Evolutionary conservation across 2,113 vertebrate genomes (phyloP), one percentile per base, ranked within the genome.

Genomic region (Neogobius melanostomus): DNA sequence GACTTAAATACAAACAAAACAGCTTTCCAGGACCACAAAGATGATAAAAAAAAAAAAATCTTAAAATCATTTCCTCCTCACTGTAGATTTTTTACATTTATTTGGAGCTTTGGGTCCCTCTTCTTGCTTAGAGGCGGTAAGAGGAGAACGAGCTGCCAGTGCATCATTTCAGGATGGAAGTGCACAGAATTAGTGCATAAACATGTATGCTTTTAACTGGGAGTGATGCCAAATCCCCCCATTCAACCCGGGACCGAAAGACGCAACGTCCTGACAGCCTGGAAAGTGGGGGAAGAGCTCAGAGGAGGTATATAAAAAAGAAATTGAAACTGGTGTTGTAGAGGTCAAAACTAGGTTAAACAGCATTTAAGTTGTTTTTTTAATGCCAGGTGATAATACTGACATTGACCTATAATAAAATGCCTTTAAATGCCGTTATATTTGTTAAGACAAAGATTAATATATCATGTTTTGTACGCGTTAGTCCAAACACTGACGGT

Each of bases 251-350:
- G 81, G 83, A 90, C 78, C 73, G 71, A 86, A 80, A 78, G 77
- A 90, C 77, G 81, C 87, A 84, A 75, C 86, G 85, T 86, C 85
- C 82, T 89, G 88, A 89, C 87, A 89, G 91, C 88, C 89, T 85
- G 80, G 77, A 83, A 86, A 80, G 71, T 71, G 72, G 66, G 73
- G 42, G 44, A 56, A 69, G 48, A 11, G 47, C 50, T 51, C 46
- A 11, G 56, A 48, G 43, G 74, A 76, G 50, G 21, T 69, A 5
- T 36, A 70, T 62, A 45, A 50, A 48, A 2, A 73, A 66, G 66
- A 62, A 62, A 45, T 53, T 68, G 61, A 71, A 50, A 77, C 76
- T 69, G 75, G 72, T 69, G 79, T 76, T 48, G 51, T 36, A 72
- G 53, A 60, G 45, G 14, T 42, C 42, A 73, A 56, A 77, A 75